These are phyloP conservation scores for Dasyurus viverrinus DNA, from an alignment of 2,113 vertebrate genomes.

Conservation along the genomic window DNA sequence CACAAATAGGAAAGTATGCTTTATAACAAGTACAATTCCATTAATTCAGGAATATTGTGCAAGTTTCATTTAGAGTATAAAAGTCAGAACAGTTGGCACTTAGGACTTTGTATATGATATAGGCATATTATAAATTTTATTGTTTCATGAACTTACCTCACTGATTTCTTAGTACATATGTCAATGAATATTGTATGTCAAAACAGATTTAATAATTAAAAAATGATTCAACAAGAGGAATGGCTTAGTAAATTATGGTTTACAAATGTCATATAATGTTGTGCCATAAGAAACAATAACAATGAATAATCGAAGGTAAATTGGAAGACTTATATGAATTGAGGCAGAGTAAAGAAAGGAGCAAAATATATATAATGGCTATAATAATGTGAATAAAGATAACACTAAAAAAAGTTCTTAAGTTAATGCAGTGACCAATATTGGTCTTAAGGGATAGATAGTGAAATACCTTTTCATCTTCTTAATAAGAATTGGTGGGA, in stretches of 20 bases:
- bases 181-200: slow-evolving; percentile 37
- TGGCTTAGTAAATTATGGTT: too few species aligned
- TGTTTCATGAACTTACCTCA: slow-evolving; percentile 35
- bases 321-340: not conserved
- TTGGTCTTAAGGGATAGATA: not conserved
- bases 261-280: not conserved
- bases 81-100: not conserved
- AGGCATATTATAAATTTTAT: not conserved
- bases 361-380: not conserved
- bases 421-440: not conserved
- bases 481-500: not conserved
- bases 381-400: not conserved
- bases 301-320: not conserved
- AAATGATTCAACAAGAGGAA: not conserved
- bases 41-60: not conserved
- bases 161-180: slow-evolving; percentile 25
- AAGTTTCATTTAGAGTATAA: slow-evolving; percentile 34
- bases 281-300: not conserved
- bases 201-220: not conserved
- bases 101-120: not conserved
- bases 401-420: not conserved
- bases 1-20: slow-evolving; percentile 34
- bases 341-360: not conserved
- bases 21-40: not conserved
- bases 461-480: not conserved